Percentiles rank a stretch among this genome's conserved stretches.
These are phyloP conservation scores for Neuroterus valhalla DNA, from an alignment of 1,140 invertebrate species.

Conservation along the genomic window DNA sequence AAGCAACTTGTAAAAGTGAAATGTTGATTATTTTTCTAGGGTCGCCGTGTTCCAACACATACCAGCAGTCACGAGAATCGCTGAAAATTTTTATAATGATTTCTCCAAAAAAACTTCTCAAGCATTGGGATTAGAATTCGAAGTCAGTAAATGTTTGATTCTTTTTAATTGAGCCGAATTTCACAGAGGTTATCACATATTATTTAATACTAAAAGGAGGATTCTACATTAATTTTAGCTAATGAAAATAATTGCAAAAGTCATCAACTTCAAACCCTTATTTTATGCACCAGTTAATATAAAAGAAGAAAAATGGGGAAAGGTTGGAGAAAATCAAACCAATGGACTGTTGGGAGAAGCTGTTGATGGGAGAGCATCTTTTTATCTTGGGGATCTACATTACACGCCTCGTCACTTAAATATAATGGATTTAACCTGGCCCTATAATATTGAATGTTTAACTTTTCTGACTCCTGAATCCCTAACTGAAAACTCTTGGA, in stretches of 20 bases:
- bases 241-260: constrained; percentile 79
- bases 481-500: constrained; percentile 86
- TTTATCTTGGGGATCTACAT: constrained; percentile 86
- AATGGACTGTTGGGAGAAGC: constrained; percentile 84
- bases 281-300: constrained; percentile 80
- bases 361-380: constrained; percentile 79
- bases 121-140: constrained; percentile 79
- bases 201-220: constrained; percentile 54
- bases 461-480: constrained; percentile 89
- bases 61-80: constrained; percentile 79
- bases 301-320: constrained; percentile 80
- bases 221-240: constrained; percentile 75
- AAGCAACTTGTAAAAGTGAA: too few relatives aligned
- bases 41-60: constrained; percentile 83
- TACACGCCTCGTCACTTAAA: constrained; percentile 82
- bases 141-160: constrained; percentile 64
- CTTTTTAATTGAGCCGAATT: constrained; percentile 25
- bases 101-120: constrained; percentile 45
- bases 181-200: too few relatives aligned
- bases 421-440: constrained; percentile 84
- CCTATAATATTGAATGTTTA: constrained; percentile 87
- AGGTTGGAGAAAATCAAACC: constrained; percentile 77
- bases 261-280: constrained; percentile 81
- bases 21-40: constrained; percentile 71
- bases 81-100: constrained; percentile 63